These are phyloP conservation scores for Tetropium fuscum DNA, from an alignment of 2,888 invertebrate genomes.

Conservation along the genomic window DNA sequence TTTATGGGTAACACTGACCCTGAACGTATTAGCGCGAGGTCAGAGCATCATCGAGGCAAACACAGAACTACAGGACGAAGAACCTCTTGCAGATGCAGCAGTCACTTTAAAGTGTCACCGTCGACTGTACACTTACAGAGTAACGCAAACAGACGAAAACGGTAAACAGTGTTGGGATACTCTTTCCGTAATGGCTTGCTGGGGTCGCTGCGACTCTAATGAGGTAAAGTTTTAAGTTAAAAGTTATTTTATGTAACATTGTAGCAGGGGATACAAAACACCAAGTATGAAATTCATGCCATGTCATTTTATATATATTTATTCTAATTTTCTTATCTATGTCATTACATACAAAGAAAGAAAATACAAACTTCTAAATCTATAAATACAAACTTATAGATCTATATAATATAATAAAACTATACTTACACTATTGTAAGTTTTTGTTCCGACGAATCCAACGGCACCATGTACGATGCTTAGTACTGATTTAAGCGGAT, in stretches of 20 bases:
- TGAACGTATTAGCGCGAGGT: constrained; percentile 9
- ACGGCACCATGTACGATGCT: too few relatives aligned
- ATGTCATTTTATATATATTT: too few relatives aligned
- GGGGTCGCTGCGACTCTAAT: constrained; percentile 86
- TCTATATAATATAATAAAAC: too few relatives aligned
- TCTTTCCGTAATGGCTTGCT: constrained; percentile 81
- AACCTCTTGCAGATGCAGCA: constrained; percentile 60
- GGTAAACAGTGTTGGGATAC: constrained; percentile 82
- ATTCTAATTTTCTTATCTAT: too few relatives aligned
- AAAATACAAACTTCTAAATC: too few relatives aligned
- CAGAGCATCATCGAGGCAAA: constrained; percentile 50
- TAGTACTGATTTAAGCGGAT: too few relatives aligned
- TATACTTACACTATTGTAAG: too few relatives aligned
- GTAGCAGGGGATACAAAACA: too few relatives aligned
- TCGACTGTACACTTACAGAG: constrained; percentile 75
- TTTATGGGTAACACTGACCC: constrained; percentile 25
- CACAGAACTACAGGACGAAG: constrained; percentile 51
- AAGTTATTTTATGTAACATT: not conserved
- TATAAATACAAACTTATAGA: too few relatives aligned
- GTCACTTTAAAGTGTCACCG: constrained; percentile 76
- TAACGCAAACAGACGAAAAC: constrained; percentile 72
- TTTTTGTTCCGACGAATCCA: too few relatives aligned
- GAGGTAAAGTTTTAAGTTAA: constrained; percentile 71
- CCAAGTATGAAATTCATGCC: too few relatives aligned
- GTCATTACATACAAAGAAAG: too few relatives aligned